A percentile compares a stretch with the other conserved stretches of the same genome.
phyloP scores from a whole-genome alignment of 2,113 vertebrate genomes.

The Cyphomyrus discorhynchus region DNA sequence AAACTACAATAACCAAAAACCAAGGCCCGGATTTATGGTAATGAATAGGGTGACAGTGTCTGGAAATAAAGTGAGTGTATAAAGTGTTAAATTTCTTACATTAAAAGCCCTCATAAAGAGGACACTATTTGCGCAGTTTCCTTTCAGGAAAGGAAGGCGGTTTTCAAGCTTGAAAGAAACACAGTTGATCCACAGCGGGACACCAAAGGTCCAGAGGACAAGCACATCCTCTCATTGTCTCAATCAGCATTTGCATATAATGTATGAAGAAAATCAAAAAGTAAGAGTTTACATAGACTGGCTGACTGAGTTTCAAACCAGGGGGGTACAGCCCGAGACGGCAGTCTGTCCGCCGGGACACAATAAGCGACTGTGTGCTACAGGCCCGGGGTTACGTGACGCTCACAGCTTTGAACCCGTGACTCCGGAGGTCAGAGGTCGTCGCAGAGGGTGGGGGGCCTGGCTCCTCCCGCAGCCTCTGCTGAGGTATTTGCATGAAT shows the following conservation, averaged over 20 bases:
- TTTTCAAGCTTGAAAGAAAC: conserved; percentile 23
- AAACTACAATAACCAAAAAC: background rate
- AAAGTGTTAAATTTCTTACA: background rate
- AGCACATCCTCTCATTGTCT: conserved; percentile 39
- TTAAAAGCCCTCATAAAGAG: background rate
- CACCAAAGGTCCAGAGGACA: conserved; percentile 28
- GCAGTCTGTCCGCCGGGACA: background rate
- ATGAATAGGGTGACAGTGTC: background rate
- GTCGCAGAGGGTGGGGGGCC: background rate
- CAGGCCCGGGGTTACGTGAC: background rate
- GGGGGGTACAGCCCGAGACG: background rate
- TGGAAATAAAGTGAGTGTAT: background rate
- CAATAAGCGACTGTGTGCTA: background rate
- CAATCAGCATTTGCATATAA: conserved; percentile 16
- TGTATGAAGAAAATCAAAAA: background rate
- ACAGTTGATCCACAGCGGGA: conserved; percentile 11
- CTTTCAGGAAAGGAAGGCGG: conserved; percentile 15
- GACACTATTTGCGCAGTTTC: background rate
- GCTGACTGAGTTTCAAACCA: background rate
- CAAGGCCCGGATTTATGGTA: background rate
- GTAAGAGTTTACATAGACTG: background rate
- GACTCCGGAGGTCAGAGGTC: background rate
- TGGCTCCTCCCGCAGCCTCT: background rate
- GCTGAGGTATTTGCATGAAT: background rate
- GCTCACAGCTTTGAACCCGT: background rate